Evolutionary conservation across 2,888 invertebrate species (phyloP).

Genomic region (Crepidodera aurea): DNA sequence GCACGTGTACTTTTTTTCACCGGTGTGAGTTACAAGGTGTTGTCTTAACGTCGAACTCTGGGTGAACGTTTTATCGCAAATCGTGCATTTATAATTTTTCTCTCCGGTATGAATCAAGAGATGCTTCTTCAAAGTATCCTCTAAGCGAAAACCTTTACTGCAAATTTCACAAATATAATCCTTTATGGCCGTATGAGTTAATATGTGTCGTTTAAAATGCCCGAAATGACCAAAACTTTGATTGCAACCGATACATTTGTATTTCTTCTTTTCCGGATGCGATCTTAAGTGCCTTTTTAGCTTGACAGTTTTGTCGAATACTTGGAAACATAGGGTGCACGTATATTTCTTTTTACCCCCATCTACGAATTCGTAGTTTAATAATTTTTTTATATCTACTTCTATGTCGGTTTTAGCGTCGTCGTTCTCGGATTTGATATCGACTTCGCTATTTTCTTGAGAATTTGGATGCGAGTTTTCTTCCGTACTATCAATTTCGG

Average conservation of each 20-base stretch:
- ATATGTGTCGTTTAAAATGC: constrained; percentile 1
- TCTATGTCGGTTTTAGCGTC: constrained; percentile 2
- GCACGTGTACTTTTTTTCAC: constrained; percentile 5
- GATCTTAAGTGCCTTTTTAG: constrained; percentile 1
- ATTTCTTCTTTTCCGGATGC: constrained; percentile 10
- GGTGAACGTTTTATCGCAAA: constrained; percentile 5
- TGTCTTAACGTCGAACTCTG: constrained; percentile 2
- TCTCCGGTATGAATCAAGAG: constrained; percentile 6
- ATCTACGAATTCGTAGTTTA: constrained; percentile 5
- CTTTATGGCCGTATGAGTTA: constrained; percentile 4
- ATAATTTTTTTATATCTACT: constrained; percentile 6
- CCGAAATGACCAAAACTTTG: constrained; percentile 9
- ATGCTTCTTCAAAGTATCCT: constrained; percentile 6
- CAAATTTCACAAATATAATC: constrained; percentile 2
- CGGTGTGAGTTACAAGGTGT: constrained; percentile 6
- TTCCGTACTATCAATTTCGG: too few relatives aligned
- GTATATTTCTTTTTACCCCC: constrained; percentile 6
- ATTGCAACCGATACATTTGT: constrained; percentile 7
- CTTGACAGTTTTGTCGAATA: constrained; percentile 6
- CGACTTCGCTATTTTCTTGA: not conserved
- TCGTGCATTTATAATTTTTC: constrained; percentile 10
- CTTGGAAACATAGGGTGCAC: constrained; percentile 3
- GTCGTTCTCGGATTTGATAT: constrained; percentile 1
- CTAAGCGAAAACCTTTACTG: constrained; percentile 5
- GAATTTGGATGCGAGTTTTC: not conserved